These are phyloP conservation scores for Bombus consobrinus DNA, from an alignment of 1,140 invertebrate species.

Conservation along the genomic window DNA sequence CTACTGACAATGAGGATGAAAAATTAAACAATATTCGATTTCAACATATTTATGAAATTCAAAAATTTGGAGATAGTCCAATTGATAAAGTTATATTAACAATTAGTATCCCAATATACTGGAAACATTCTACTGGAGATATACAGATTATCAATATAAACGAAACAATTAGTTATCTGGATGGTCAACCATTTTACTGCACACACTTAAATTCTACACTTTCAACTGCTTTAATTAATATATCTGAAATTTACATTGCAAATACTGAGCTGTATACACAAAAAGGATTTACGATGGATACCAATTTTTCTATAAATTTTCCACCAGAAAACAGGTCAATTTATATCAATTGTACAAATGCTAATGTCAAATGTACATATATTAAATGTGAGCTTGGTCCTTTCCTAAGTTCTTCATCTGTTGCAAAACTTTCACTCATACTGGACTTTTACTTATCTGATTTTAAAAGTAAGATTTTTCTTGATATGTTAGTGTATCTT, in stretches of 20 bases:
- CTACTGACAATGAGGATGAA: conserved; percentile 40
- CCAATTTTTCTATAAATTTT: conserved; percentile 44
- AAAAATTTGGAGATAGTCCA: conserved; percentile 79
- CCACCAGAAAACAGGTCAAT: conserved; percentile 68
- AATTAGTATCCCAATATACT: conserved; percentile 72
- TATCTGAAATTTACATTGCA: not conserved
- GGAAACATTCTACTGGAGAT: conserved; percentile 39
- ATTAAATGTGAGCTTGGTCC: conserved; percentile 69
- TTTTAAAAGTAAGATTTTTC: conserved; percentile 61
- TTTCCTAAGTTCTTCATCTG: conserved; percentile 61
- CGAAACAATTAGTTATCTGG: conserved; percentile 62
- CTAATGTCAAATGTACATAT: conserved; percentile 61
- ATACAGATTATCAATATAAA: conserved; percentile 73
- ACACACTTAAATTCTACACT: conserved; percentile 12
- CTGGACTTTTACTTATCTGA: conserved; percentile 67
- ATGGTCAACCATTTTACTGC: conserved; percentile 71
- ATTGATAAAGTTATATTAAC: conserved; percentile 71
- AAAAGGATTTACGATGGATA: conserved; percentile 40
- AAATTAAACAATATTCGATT: conserved; percentile 56
- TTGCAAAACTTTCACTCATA: conserved; percentile 66
- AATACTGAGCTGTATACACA: conserved; percentile 18
- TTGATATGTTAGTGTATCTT: conserved; percentile 8
- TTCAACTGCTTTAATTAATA: conserved; percentile 4
- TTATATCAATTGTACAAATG: conserved; percentile 73
- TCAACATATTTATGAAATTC: conserved; percentile 76